These are phyloP conservation scores for Lycia hirtaria DNA, from an alignment of 2,888 invertebrate species.

Conservation along the genomic window DNA sequence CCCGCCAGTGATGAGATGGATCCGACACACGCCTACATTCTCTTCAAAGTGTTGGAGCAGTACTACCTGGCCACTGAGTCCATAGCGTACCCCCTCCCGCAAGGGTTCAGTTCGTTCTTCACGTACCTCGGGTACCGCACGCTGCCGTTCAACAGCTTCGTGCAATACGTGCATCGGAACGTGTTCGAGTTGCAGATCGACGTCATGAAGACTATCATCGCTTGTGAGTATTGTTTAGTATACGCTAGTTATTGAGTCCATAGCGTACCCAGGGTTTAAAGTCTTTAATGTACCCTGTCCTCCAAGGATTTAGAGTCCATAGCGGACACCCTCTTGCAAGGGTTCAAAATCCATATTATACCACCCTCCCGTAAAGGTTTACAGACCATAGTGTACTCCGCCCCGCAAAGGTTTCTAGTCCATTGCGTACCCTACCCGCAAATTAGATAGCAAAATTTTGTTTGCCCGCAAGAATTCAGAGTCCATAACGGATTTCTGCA, in stretches of 20 bases:
- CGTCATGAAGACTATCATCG: conserved; percentile 93
- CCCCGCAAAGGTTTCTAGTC: no score
- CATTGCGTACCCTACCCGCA: no score
- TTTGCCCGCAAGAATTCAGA: no score
- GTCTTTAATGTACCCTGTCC: not conserved
- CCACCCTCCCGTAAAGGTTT: no score
- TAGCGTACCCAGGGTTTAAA: not conserved
- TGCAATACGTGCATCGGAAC: conserved; percentile 93
- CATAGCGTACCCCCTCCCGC: conserved; percentile 91
- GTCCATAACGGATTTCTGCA: no score
- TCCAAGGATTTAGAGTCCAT: not conserved
- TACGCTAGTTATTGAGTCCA: not conserved
- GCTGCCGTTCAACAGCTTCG: conserved; percentile 90
- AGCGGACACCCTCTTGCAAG: no score
- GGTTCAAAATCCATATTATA: no score
- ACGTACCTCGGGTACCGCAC: conserved; percentile 94
- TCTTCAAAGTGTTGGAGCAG: conserved; percentile 92
- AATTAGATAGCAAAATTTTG: no score
- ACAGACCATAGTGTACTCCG: no score
- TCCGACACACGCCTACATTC: conserved; percentile 87
- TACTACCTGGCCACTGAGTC: conserved; percentile 92
- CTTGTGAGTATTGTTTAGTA: conserved; percentile 81
- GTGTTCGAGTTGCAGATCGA: conserved; percentile 95
- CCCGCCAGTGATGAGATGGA: conserved; percentile 72
- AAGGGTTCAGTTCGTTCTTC: conserved; percentile 95